Evolutionary conservation across 2,797 vertebrate genomes (phyloP), one percentile per base, ranked within the genome.

Genomic region (Adrianichthys oophorus): DNA sequence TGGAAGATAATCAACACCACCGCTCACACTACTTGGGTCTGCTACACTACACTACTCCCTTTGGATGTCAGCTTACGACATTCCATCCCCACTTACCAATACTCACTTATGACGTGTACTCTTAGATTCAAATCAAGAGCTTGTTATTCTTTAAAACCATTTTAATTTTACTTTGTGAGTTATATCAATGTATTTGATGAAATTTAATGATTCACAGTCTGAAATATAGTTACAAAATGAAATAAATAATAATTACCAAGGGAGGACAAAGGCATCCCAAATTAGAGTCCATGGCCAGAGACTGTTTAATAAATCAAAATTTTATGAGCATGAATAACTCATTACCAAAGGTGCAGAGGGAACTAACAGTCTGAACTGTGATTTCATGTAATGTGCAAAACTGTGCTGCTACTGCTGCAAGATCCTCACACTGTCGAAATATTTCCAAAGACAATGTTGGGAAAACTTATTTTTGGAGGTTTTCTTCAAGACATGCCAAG

Each of bases 231-330:
- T 24, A 48, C 23, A 23, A 46, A 67, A 68, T 37, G 23, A 61
- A 80, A 74, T 65, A 65, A 72, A 64, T 48, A 70, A 64, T 48
- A 62, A 56, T 60, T 53, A 70, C 58, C 6, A 21, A 58, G 61
- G 54, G 55, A 73, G 55, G 49, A 21, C 56, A 72, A 70, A 70
- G 56, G 61, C 49, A 47, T 37, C 44, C 47, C 43, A 50, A 59
- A 78, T 76, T 64, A 82, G 65, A 53, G 41, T 68, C 55, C 16
- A 52, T 21, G 54, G 59, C 46, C 57, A 29, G 42, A 57, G 59
- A 63, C 53, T 5, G 18, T 74, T 66, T 50, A 70, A 83, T 86
- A 73, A 68, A 84, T 86, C 68, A 84, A 65, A 41, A 48, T 71
- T 82, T 78, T 52, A 76, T 72, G 21, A 66, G 68, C 66, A 64